Evolutionary conservation across 2,888 invertebrate genomes (phyloP), one percentile per base, ranked within the genome.

Genomic region (Crematogaster levior): DNA sequence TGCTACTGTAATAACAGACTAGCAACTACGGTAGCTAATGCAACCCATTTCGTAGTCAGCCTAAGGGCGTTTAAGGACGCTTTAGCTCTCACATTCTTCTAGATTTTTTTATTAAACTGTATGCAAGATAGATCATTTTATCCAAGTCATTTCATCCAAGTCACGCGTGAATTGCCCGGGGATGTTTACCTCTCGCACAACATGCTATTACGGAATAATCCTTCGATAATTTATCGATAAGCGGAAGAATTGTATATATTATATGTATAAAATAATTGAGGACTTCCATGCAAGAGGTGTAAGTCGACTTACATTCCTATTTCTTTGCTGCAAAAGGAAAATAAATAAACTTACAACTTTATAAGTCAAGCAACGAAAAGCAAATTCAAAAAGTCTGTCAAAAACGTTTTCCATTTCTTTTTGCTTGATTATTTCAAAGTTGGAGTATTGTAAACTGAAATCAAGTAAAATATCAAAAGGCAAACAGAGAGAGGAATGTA

Each of bases 1-100:
- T 83, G 87, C 84, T 87, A 86, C 80, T 74, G 34, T 90, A 89
- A 89, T 90, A 86, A 87, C 84, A 90, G 85, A 53, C 79, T 83
- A 70, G 61, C 81, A 80, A 83, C 80, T 77, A 66, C 85, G 70
- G 87, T 90, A 89, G 90, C 90, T 82, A 85, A 85, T 60, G 53
- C 66, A 61, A 51, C 77, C 79, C 79, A 88, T 87, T 89, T 90
- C 34, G 34, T 58, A 63, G 75, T 74, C 27, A 46, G 84, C 85
- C 88, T 34, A 56, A 34, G 82, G 86, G 82, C 61, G 66, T 15
- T 12, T 63, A 63, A 37, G 77, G 24, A 24, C 56, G 79, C 56
- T 51, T 51, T 51, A 34, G 12, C 63, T 81, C 73, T 58, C 75
- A 65, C 73, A 66, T 83, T 80, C 61, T 66, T 51, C 30, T 56